Evolutionary conservation across 2,113 vertebrate genomes (phyloP).

Genomic region (Sterrhoptilus dennistouni): DNA sequence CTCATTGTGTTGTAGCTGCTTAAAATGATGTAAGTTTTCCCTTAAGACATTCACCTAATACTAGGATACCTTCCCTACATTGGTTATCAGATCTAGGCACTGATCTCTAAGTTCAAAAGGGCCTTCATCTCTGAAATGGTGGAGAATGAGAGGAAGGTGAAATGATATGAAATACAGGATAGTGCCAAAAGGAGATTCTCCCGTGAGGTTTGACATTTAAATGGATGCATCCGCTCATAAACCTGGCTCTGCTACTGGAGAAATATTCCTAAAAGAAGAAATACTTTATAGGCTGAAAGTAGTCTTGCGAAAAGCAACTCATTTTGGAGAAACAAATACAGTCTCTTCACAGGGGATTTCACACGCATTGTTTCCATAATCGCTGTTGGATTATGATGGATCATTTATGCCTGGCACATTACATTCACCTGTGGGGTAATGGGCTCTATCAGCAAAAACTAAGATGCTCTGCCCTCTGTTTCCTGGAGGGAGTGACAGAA

Average conservation of each 20-base stretch:
- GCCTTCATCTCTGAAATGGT: neutral
- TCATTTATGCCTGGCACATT: neutral
- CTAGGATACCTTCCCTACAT: neutral
- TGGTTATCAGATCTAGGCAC: neutral
- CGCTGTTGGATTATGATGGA: neutral
- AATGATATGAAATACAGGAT: neutral
- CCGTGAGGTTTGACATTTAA: neutral
- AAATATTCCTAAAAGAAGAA: neutral
- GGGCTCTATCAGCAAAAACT: neutral
- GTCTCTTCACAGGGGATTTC: neutral
- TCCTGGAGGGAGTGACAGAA: neutral
- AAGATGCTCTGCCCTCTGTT: neutral
- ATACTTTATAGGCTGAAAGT: neutral
- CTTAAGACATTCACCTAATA: neutral
- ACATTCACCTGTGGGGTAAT: neutral
- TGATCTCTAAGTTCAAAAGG: neutral
- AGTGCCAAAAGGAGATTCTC: neutral
- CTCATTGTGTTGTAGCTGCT: neutral
- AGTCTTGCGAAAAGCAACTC: neutral
- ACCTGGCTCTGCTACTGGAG: neutral
- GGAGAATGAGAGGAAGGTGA: neutral
- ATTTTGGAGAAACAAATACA: neutral
- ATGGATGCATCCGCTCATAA: neutral
- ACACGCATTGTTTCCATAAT: neutral
- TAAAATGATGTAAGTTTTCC: neutral